A percentile compares a stretch with the other conserved stretches of the same genome.
These are phyloP conservation scores for Ceramica pisi DNA, from an alignment of 2,888 invertebrate species.

Conservation along the genomic window DNA sequence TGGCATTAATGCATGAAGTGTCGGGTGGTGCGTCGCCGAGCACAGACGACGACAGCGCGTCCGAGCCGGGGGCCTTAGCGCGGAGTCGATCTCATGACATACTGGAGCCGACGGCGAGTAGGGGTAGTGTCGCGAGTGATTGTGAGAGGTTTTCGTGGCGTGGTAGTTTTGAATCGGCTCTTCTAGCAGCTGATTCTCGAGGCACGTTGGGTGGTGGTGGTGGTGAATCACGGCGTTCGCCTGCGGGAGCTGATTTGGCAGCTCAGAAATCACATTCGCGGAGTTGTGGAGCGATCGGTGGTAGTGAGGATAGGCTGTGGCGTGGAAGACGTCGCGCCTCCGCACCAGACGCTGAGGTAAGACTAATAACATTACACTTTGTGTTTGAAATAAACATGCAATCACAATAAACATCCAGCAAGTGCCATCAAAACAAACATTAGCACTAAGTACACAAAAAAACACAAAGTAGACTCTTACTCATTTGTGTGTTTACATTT, in stretches of 20 bases:
- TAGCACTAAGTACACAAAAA: slow-evolving; percentile 6
- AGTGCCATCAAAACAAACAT: slow-evolving; percentile 40
- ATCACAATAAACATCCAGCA: slow-evolving; percentile 27
- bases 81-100: slow-evolving; percentile 96
- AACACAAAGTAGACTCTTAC: slow-evolving; percentile 21
- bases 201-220: slow-evolving; percentile 94
- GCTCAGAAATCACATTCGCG: slow-evolving; percentile 95
- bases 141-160: slow-evolving; percentile 98
- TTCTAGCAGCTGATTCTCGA: slow-evolving; percentile 96
- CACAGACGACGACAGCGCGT: slow-evolving; percentile 94
- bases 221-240: slow-evolving; percentile 94
- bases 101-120: slow-evolving; percentile 91
- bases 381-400: slow-evolving; percentile 10
- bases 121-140: slow-evolving; percentile 94
- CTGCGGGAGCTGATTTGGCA: slow-evolving; percentile 95
- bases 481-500: slow-evolving; percentile 25
- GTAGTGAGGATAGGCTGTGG: slow-evolving; percentile 91
- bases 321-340: slow-evolving; percentile 86
- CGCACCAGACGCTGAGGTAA: slow-evolving; percentile 89
- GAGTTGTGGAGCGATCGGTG: slow-evolving; percentile 96
- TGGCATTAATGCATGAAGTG: slow-evolving; percentile 97
- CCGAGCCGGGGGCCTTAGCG: slow-evolving; percentile 93
- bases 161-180: slow-evolving; percentile 97
- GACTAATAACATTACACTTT: slow-evolving; percentile 16
- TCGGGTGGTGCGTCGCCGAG: slow-evolving; percentile 95